Base-by-base conservation (phyloP, 2,113 vertebrate species). In the Prunella himalayana region DNA sequence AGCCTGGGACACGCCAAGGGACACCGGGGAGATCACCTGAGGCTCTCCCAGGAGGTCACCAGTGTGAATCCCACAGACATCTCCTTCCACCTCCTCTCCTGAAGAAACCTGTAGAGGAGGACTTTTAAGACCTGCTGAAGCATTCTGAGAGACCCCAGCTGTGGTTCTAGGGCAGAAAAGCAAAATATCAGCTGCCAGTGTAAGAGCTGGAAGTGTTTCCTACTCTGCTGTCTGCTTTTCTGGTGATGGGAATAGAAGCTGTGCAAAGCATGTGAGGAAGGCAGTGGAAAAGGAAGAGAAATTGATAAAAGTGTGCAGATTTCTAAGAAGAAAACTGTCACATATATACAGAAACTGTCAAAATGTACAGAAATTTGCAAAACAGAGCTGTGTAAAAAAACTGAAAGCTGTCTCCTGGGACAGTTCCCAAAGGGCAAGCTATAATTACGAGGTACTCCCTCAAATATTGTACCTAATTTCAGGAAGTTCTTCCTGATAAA, bases 251-350 rank as follows among this genome's bases (percentile, higher is more conserved):
- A 72, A 39, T 17, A 49, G 53, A 76, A 87, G 50, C 14, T 31
- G 24, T 6, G 61, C 25, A 31, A 66, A 53, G 23, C 24, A 22
- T 3, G 0, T 8, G n/a, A 8, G 4, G 60, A 25, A 75, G 27
- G 21, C 24, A 31, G 3, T 7, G n/a, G 64, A 8, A 64, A 53
- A 81, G 41, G 54, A 30, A 7, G 18, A 86, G 41, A 19, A 69
- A 37, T 60, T 50, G 16, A 31, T 50, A 37, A 28, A 86, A 53
- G 8, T 19, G 5, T 4, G 15, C 31, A 14, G 22, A 5, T 54
- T n/a, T 41, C 49, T 31, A 33, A 63, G 76, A 25, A 57, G 33
- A 57, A 35, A 57, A 23, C 33, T 57, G 33, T 35, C 33, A 35
- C n/a, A 35, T 57, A 35, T 35, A 57, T n/a, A 57, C 9, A 51